Conservation (phyloP, 2,797 vertebrate species). For the Mormyrops boulengeri region DNA sequence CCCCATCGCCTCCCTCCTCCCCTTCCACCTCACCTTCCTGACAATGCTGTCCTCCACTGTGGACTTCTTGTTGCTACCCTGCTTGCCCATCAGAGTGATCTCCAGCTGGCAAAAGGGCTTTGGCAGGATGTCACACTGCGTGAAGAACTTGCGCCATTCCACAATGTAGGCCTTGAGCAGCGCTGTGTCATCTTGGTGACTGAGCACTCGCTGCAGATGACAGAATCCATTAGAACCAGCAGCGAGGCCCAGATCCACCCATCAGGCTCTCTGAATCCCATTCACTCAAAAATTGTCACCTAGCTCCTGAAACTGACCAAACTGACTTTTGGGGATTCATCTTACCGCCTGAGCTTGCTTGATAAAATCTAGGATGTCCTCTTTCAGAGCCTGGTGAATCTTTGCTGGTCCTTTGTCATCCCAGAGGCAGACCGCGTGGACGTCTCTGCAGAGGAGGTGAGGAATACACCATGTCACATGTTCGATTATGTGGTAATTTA, state of each 20-base stretch:
- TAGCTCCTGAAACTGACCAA: background rate
- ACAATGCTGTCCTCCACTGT: constrained; percentile 95
- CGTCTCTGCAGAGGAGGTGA: constrained; percentile 66
- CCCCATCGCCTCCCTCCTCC: background rate
- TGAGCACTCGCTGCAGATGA: constrained; percentile 76
- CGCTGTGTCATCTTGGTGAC: constrained; percentile 94
- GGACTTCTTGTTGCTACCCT: constrained; percentile 93
- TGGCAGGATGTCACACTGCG: constrained; percentile 91
- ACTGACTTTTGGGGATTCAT: constrained; percentile 19
- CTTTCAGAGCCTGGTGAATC: constrained; percentile 98
- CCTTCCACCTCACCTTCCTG: constrained; percentile 72
- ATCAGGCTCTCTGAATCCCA: constrained; percentile 4
- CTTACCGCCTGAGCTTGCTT: constrained; percentile 97
- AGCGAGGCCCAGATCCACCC: constrained; percentile 28
- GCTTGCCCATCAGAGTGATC: constrained; percentile 80
- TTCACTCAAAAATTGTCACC: background rate
- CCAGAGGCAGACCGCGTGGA: constrained; percentile 97
- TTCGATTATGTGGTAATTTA: background rate
- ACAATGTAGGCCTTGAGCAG: constrained; percentile 91
- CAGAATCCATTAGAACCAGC: background rate
- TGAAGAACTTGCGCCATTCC: constrained; percentile 98
- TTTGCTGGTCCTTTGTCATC: constrained; percentile 98
- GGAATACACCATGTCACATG: background rate
- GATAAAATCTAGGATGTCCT: constrained; percentile 98
- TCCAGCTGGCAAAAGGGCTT: constrained; percentile 95